Evolutionary conservation across 2,797 vertebrate genomes (phyloP).

Genomic region (Oryzias sinensis): DNA sequence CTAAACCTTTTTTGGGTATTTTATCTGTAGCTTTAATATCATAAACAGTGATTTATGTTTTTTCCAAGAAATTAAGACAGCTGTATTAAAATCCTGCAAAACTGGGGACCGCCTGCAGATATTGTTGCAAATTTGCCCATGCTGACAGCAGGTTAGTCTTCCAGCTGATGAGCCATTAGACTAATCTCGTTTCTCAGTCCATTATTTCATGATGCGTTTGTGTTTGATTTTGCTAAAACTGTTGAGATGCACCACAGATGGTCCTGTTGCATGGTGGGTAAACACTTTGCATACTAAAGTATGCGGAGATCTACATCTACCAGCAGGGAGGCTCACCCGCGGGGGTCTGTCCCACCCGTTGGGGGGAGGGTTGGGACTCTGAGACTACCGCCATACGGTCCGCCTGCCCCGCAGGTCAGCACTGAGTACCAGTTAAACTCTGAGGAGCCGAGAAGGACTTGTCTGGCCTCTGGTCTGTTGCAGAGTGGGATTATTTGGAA

Average conservation of each 20-base stretch:
- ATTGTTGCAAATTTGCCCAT: no score
- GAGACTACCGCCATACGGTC: slow-evolving; percentile 33
- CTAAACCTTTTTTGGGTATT: no score
- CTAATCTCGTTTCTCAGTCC: background rate
- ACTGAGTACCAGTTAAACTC: background rate
- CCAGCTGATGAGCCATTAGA: no score
- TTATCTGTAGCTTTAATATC: no score
- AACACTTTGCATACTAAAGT: slow-evolving; percentile 1
- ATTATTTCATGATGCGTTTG: background rate
- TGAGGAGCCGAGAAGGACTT: no score
- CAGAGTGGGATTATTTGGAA: no score
- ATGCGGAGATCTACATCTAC: slow-evolving; percentile 2
- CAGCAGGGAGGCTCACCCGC: slow-evolving; percentile 26
- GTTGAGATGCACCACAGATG: slow-evolving; percentile 24
- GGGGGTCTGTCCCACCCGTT: slow-evolving; percentile 17
- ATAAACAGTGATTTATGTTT: no score
- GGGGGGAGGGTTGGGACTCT: slow-evolving; percentile 3
- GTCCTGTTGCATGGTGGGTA: slow-evolving; percentile 3
- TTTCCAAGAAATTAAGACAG: no score
- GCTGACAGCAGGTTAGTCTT: no score
- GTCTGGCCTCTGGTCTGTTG: no score
- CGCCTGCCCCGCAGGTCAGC: slow-evolving; percentile 13
- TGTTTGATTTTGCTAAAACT: background rate
- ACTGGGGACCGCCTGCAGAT: no score
- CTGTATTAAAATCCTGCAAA: no score